Percentiles rank a stretch among this genome's conserved stretches.
Conservation (phyloP, 2,888 invertebrate genomes). For the Sclerodermus sp. region DNA sequence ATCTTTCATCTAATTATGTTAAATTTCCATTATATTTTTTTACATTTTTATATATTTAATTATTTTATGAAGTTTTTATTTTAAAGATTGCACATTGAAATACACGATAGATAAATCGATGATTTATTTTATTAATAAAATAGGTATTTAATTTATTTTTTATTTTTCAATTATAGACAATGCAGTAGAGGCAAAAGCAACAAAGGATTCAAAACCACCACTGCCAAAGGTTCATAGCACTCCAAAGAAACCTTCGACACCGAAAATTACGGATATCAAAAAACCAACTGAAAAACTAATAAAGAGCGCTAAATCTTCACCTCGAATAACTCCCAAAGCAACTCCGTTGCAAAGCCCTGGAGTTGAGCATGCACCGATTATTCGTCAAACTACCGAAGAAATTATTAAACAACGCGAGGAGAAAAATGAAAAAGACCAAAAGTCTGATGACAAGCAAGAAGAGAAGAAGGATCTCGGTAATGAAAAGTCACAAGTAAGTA, state of each 20-base stretch:
- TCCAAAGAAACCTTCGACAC: slow-evolving; percentile 56
- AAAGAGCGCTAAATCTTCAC: slow-evolving; percentile 54
- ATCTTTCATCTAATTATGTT: too few species aligned
- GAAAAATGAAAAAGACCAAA: slow-evolving; percentile 31
- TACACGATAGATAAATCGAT: slow-evolving; percentile 25
- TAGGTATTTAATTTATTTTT: slow-evolving; percentile 10
- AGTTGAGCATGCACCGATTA: slow-evolving; percentile 52
- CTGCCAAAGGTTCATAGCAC: slow-evolving; percentile 61
- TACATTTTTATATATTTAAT: too few species aligned
- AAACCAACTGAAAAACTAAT: slow-evolving; percentile 47
- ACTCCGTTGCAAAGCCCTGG: slow-evolving; percentile 64
- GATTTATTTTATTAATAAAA: slow-evolving; percentile 13
- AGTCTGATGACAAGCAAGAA: slow-evolving; percentile 39
- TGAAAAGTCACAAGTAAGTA: slow-evolving; percentile 37
- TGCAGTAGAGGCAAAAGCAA: slow-evolving; percentile 51
- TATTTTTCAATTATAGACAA: slow-evolving; percentile 35
- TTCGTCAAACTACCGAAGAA: slow-evolving; percentile 45
- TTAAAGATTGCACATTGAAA: slow-evolving; percentile 47
- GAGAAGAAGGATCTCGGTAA: slow-evolving; percentile 50
- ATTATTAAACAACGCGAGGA: slow-evolving; percentile 41
- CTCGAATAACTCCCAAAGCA: slow-evolving; percentile 59
- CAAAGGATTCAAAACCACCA: slow-evolving; percentile 68
- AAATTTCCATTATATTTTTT: too few species aligned
- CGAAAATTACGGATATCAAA: slow-evolving; percentile 35
- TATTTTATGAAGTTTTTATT: too few species aligned